Conservation (phyloP, 2,888 invertebrate species). For the Dolichopus griseipennis region DNA sequence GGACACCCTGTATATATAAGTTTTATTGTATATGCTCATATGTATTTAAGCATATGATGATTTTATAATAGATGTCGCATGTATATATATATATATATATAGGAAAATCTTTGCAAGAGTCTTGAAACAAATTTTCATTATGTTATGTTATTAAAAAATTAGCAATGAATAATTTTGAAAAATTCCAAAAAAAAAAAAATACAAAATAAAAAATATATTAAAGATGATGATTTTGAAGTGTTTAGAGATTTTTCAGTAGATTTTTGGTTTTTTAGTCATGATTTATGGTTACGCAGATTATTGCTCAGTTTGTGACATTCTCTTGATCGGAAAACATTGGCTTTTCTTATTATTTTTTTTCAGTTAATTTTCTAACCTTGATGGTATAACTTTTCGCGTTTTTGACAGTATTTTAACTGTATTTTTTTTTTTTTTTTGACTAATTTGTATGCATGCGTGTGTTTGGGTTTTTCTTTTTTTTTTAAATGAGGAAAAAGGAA, state of each 20-base stretch:
- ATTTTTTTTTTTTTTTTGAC: too few relatives aligned
- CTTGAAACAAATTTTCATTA: not conserved
- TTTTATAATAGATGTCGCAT: not conserved
- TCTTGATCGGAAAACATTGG: not conserved
- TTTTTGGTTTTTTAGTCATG: not conserved
- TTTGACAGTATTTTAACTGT: too few relatives aligned
- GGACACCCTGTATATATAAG: too few relatives aligned
- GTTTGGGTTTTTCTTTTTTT: too few relatives aligned
- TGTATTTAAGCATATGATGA: not conserved
- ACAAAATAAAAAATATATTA: not conserved
- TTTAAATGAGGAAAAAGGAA: too few relatives aligned
- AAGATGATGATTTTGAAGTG: not conserved
- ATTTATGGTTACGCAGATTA: not conserved
- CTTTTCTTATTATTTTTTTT: too few relatives aligned
- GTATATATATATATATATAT: not conserved
- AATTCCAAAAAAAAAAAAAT: too few relatives aligned
- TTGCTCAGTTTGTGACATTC: constrained; percentile 3
- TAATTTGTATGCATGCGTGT: too few relatives aligned
- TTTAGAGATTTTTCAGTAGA: not conserved
- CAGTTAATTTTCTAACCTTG: too few relatives aligned
- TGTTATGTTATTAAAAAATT: not conserved
- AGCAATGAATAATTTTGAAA: too few relatives aligned
- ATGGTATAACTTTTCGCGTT: too few relatives aligned
- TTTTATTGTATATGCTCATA: too few relatives aligned
- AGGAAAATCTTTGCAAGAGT: not conserved